A percentile compares a stretch with the other conserved stretches of the same genome.
Conservation (phyloP, 2,888 invertebrate genomes). For the Vanessa cardui region DNA sequence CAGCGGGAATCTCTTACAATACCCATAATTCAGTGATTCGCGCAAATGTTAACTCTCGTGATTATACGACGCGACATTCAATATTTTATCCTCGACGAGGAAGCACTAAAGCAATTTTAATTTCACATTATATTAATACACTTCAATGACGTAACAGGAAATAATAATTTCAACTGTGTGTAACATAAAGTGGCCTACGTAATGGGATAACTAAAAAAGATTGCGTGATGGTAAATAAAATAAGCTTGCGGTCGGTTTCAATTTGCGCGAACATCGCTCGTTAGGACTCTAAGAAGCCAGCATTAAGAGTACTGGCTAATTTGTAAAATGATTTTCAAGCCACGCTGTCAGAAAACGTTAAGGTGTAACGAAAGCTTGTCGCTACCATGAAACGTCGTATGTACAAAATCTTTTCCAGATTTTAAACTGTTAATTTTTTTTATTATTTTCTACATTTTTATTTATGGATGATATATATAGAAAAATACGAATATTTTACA, state of each 20-base stretch:
- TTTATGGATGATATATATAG: no score
- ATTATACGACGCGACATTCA: slow-evolving; percentile 67
- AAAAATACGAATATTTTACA: no score
- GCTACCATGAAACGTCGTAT: no score
- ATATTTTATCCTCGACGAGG: slow-evolving; percentile 61
- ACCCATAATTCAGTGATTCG: slow-evolving; percentile 77
- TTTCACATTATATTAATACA: slow-evolving; percentile 48
- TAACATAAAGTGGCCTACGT: slow-evolving; percentile 40
- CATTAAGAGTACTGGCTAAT: slow-evolving; percentile 57
- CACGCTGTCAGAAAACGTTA: slow-evolving; percentile 28
- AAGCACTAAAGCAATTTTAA: slow-evolving; percentile 66
- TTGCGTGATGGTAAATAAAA: slow-evolving; percentile 68
- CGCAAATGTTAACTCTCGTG: slow-evolving; percentile 70
- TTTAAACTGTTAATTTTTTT: no score
- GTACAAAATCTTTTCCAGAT: no score
- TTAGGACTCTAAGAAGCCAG: slow-evolving; percentile 53
- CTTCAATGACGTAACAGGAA: slow-evolving; percentile 45
- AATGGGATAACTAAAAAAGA: slow-evolving; percentile 49
- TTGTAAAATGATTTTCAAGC: slow-evolving; percentile 34
- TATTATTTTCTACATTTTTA: no score
- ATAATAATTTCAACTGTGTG: slow-evolving; percentile 49
- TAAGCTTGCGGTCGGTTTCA: slow-evolving; percentile 68
- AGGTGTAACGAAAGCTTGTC: slow-evolving; percentile 24
- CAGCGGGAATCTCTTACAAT: slow-evolving; percentile 73
- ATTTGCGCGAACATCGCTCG: slow-evolving; percentile 67